Evolutionary conservation across 2,113 vertebrate genomes (phyloP), one percentile per base, ranked within the genome.

Genomic region (Phylloscopus trochilus): DNA sequence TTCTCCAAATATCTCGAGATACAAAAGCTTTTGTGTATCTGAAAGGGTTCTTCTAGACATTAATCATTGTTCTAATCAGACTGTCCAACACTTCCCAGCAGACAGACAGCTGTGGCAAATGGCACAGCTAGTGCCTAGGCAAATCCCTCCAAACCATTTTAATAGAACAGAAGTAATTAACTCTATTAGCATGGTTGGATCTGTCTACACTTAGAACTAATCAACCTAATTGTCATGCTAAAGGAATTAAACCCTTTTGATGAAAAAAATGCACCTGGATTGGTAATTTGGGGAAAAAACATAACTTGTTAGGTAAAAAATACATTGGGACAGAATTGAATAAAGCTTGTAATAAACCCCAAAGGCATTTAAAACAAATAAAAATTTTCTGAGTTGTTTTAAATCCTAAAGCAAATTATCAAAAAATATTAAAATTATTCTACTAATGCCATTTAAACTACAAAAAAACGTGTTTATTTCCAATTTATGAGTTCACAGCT

Each of bases 101-200:
- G 35, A 59, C 46, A 91, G 67, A 68, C 95, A 96, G 92, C 92
- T 96, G 95, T 77, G 72, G 83, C 31, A 93, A 96, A 83, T 93
- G 75, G 63, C 92, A 90, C 26, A 78, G 23, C 41, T 41, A 94
- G 19, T 68, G 90, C 49, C 75, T 52, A n/a, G 37, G 62, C 87
- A 96, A 94, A 93, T 92, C 85, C 53, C 66, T 91, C 85, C 58
- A 74, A 96, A 90, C 15, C 3, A 2, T 91, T 89, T 79, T 58
- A 85, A 85, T 90, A 46, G 1, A 5, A 72, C 62, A 90, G 46
- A 93, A 82, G 62, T 90, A 93, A 94, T 96, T 96, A 91, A 58
- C 51, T 94, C 58, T 81, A 91, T 93, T 95, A 90, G 15, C 58
- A 87, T 68, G 87, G 72, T 77, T 89, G 58, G 52, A 41, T 92